A percentile compares a stretch with the other conserved stretches of the same genome.
These are phyloP conservation scores for Myopa tessellatipennis DNA, from an alignment of 2,888 invertebrate species.

Conservation along the genomic window DNA sequence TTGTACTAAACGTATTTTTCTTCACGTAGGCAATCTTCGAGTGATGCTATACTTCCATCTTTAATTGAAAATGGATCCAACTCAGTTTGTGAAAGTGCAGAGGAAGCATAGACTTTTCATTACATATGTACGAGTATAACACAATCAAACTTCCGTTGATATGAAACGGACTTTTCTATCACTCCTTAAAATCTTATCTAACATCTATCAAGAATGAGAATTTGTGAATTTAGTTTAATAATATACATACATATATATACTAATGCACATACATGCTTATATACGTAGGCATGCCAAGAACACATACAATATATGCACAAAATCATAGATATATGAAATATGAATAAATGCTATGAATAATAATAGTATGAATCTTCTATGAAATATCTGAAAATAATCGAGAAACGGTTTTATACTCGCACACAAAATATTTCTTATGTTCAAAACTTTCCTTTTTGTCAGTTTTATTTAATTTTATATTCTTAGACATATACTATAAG, in stretches of 20 bases:
- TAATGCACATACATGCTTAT: neutral
- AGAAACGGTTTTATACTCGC: no score
- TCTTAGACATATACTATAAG: no score
- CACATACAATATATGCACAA: no score
- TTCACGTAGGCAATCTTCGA: slow-evolving; percentile 69
- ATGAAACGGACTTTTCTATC: neutral
- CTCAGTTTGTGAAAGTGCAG: slow-evolving; percentile 9
- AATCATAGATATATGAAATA: no score
- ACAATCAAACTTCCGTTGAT: neutral
- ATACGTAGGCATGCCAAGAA: neutral
- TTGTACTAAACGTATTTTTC: neutral
- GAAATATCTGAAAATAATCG: neutral
- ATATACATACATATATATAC: neutral
- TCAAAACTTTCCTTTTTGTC: no score
- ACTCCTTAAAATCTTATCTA: no score
- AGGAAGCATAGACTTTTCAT: neutral
- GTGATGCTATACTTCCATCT: slow-evolving; percentile 70
- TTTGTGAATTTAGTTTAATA: no score
- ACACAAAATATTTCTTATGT: no score
- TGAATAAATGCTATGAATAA: neutral
- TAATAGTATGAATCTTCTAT: neutral
- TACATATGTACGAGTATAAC: neutral
- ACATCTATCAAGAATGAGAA: no score
- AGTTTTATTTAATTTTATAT: no score
- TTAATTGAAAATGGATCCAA: slow-evolving; percentile 65